Conservation (phyloP, 1,140 invertebrate species). For the Oncopodura yosiiana region DNA sequence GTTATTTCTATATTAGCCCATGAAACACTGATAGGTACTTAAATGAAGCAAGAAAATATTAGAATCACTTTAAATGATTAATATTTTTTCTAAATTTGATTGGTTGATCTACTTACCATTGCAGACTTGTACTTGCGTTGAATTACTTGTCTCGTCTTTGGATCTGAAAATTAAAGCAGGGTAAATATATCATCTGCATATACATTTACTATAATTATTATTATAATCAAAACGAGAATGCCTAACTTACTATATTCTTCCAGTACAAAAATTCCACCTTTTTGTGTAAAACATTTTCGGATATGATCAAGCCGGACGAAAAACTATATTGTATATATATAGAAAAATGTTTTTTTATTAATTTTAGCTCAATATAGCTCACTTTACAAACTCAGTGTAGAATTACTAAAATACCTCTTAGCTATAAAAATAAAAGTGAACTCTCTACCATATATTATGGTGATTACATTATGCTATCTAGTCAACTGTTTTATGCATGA, state of each 20-base stretch:
- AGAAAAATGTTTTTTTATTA: too few species aligned
- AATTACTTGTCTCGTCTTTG: conserved; percentile 90
- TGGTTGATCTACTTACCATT: conserved; percentile 66
- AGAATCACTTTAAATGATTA: not conserved
- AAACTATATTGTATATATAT: conserved; percentile 87
- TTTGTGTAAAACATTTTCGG: conserved; percentile 97
- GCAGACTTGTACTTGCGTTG: conserved; percentile 95
- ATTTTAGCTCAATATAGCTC: conserved; percentile 31
- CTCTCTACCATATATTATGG: too few species aligned
- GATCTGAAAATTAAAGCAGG: conserved; percentile 62
- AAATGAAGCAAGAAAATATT: too few species aligned
- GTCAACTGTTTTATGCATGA: too few species aligned
- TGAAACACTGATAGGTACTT: too few species aligned
- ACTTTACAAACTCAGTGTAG: too few species aligned
- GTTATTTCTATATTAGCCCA: too few species aligned
- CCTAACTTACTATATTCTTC: conserved; percentile 87
- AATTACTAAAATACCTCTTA: too few species aligned
- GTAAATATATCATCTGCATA: not conserved
- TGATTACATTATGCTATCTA: too few species aligned
- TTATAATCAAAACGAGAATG: not conserved
- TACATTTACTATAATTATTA: conserved; percentile 1
- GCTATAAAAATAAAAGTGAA: too few species aligned
- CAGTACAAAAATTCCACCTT: conserved; percentile 96
- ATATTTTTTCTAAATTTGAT: not conserved
- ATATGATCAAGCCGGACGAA: conserved; percentile 98